These are phyloP conservation scores for Netelia fuscicornis DNA, from an alignment of 2,888 invertebrate genomes.

Conservation along the genomic window DNA sequence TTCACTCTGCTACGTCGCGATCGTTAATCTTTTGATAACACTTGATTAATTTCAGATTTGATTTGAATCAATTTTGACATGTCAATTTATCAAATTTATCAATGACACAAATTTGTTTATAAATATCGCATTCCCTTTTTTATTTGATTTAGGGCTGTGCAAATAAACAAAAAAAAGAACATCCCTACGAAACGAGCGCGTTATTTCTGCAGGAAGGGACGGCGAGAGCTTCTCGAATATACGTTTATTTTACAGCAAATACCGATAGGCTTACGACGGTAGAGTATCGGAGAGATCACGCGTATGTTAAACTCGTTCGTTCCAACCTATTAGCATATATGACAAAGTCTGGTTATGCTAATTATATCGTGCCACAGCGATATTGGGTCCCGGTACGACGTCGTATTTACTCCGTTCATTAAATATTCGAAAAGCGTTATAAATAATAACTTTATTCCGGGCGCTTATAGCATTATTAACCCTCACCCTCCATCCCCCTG, in stretches of 20 bases:
- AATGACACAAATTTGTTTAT: background rate
- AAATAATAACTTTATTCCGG: slow-evolving; percentile 79
- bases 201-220: too few species aligned
- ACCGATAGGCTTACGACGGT: slow-evolving; percentile 29
- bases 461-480: background rate
- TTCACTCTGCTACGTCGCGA: slow-evolving; percentile 59
- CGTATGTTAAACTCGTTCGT: slow-evolving; percentile 30
- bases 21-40: slow-evolving; percentile 80
- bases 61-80: slow-evolving; percentile 22
- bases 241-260: slow-evolving; percentile 40
- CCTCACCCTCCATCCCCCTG: background rate
- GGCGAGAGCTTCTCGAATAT: slow-evolving; percentile 26
- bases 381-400: slow-evolving; percentile 65
- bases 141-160: background rate
- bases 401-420: slow-evolving; percentile 69
- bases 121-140: too few species aligned
- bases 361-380: slow-evolving; percentile 75
- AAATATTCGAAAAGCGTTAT: slow-evolving; percentile 73
- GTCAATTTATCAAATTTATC: background rate
- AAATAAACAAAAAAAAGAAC: background rate
- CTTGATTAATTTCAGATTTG: too few species aligned
- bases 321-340: slow-evolving; percentile 42
- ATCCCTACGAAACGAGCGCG: too few species aligned
- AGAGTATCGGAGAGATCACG: slow-evolving; percentile 18
- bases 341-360: slow-evolving; percentile 78